Percentiles rank a stretch among this genome's conserved stretches.
Evolutionary conservation across 2,888 invertebrate species (phyloP).

Genomic region (Merodon equestris): DNA sequence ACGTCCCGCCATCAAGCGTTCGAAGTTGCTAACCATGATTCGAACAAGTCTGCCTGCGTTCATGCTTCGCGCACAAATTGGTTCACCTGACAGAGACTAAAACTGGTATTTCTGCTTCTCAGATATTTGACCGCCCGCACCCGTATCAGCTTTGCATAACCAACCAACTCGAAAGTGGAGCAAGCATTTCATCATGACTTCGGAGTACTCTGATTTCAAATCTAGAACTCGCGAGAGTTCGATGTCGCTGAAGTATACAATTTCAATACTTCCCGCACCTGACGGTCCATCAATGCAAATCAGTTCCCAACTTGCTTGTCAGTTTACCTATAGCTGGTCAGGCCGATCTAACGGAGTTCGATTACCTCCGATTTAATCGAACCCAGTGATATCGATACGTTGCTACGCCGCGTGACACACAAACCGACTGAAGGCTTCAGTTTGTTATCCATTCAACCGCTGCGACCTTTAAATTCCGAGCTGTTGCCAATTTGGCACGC

Average conservation of each 20-base stretch:
- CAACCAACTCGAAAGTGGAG: conserved; percentile 50
- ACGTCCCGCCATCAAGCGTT: conserved; percentile 31
- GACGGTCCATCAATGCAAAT: conserved; percentile 34
- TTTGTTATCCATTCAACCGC: conserved; percentile 53
- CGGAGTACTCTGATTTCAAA: conserved; percentile 36
- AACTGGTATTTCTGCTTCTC: conserved; percentile 62
- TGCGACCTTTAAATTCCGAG: conserved; percentile 65
- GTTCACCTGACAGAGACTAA: conserved; percentile 25
- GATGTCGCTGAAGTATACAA: conserved; percentile 31
- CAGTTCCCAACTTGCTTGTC: conserved; percentile 4
- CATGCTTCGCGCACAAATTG: conserved; percentile 58
- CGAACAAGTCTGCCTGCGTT: conserved; percentile 30
- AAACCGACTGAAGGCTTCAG: neutral
- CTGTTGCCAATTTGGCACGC: conserved; percentile 60
- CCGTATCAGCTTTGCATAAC: conserved; percentile 23
- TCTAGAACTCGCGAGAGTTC: conserved; percentile 38
- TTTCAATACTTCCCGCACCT: conserved; percentile 59
- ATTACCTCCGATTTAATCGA: conserved; percentile 62
- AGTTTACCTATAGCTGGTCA: neutral
- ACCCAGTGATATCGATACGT: conserved; percentile 57
- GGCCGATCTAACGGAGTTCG: conserved; percentile 45
- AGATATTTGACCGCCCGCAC: neutral
- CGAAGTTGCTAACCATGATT: conserved; percentile 39
- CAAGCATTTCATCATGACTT: conserved; percentile 59
- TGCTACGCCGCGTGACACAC: conserved; percentile 8